phyloP scores from a whole-genome alignment of 2,888 invertebrate genomes.

The Pseudoips prasinana region DNA sequence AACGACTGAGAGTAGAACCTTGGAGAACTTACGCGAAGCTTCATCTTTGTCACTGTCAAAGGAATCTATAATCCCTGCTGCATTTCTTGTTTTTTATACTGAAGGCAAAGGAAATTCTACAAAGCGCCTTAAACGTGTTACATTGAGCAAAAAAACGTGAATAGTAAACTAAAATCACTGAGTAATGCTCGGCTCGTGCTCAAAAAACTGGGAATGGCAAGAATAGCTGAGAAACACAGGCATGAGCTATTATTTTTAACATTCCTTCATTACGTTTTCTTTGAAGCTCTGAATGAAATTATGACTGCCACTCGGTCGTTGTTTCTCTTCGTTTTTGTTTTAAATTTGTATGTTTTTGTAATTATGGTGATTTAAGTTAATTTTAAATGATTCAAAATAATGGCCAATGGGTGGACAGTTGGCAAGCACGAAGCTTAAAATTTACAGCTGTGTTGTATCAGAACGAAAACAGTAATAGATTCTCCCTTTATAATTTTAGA shows the following conservation, averaged over 20 bases:
- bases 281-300: constrained; percentile 22
- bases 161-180: constrained; percentile 32
- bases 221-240: constrained; percentile 29
- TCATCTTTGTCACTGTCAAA: no score
- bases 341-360: constrained; percentile 1
- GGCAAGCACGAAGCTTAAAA: no score
- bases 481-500: no score
- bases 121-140: constrained; percentile 23
- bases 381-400: no score
- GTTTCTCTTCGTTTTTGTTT: constrained; percentile 6
- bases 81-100: constrained; percentile 6
- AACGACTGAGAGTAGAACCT: no score
- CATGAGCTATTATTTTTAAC: constrained; percentile 19
- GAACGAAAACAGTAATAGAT: no score
- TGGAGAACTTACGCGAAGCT: no score
- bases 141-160: constrained; percentile 18
- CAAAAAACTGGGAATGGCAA: constrained; percentile 39
- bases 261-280: constrained; percentile 21
- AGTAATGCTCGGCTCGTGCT: constrained; percentile 30
- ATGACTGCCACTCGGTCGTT: constrained; percentile 11
- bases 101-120: constrained; percentile 26
- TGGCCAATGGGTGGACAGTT: no score
- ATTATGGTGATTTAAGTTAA: no score
- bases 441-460: no score
- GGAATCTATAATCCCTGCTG: no score